These are phyloP conservation scores for Pemphredon lugubris DNA, from an alignment of 2,888 invertebrate species.

Conservation along the genomic window DNA sequence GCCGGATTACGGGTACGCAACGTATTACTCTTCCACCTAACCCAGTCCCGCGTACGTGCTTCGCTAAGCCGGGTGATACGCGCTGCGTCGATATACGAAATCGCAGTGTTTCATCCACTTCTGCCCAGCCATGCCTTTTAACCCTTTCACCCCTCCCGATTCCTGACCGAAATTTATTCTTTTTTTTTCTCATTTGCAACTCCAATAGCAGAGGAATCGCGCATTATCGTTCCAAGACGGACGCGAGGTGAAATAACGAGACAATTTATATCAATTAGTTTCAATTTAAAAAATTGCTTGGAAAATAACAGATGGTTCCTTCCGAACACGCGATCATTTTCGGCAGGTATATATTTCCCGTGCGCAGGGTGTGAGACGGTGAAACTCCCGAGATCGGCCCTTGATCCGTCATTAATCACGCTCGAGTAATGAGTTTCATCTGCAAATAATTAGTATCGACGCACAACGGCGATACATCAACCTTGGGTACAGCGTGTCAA, in stretches of 20 bases:
- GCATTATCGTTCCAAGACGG: not conserved
- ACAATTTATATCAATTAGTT: too few species aligned
- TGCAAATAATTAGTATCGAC: slow-evolving; percentile 72
- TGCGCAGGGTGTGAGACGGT: slow-evolving; percentile 20
- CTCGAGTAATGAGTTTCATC: slow-evolving; percentile 71
- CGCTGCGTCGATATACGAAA: slow-evolving; percentile 18
- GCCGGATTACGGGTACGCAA: slow-evolving; percentile 67
- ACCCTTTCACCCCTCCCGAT: not conserved
- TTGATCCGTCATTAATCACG: slow-evolving; percentile 63
- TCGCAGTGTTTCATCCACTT: slow-evolving; percentile 14
- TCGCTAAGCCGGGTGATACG: slow-evolving; percentile 66
- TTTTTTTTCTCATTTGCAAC: not conserved
- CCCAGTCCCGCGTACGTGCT: slow-evolving; percentile 34
- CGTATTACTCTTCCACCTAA: slow-evolving; percentile 68
- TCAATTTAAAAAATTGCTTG: too few species aligned
- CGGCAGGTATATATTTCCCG: not conserved
- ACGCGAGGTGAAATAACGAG: too few species aligned
- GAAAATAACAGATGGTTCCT: slow-evolving; percentile 48
- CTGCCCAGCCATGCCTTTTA: not conserved
- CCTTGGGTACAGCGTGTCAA: slow-evolving; percentile 54
- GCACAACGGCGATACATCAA: slow-evolving; percentile 61
- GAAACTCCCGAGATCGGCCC: slow-evolving; percentile 43
- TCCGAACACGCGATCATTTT: slow-evolving; percentile 39
- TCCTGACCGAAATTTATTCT: not conserved
- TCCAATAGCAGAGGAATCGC: too few species aligned